These are phyloP conservation scores for Paramisgurnus dabryanus DNA, from an alignment of 2,113 vertebrate genomes.

Conservation along the genomic window DNA sequence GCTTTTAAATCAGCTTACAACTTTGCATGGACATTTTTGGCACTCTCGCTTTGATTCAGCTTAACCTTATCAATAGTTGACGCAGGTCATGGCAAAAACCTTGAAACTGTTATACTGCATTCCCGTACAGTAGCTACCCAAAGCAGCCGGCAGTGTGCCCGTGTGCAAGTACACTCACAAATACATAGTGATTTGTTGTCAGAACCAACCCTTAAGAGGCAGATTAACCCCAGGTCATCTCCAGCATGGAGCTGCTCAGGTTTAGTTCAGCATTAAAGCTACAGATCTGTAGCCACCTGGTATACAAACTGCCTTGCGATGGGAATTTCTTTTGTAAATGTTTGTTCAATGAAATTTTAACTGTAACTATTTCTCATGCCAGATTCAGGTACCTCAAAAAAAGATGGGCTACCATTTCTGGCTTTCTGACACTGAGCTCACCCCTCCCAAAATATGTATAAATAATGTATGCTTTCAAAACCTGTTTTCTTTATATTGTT, in stretches of 20 bases:
- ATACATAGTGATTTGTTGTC: conserved; percentile 51
- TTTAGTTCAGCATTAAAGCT: conserved; percentile 46
- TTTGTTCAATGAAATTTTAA: conserved; percentile 15
- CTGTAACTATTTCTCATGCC: conserved; percentile 9
- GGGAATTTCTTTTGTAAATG: conserved; percentile 2
- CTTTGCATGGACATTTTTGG: not conserved
- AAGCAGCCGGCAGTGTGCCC: conserved; percentile 42
- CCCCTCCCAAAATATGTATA: conserved; percentile 67
- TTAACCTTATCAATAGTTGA: conserved; percentile 58
- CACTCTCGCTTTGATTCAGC: not conserved
- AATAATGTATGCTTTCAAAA: conserved; percentile 73
- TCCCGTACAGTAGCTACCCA: conserved; percentile 35
- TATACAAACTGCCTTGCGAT: conserved; percentile 13
- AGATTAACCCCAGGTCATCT: conserved; percentile 74
- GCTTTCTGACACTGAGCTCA: conserved; percentile 60
- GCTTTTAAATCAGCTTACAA: not conserved
- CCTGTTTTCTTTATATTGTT: conserved; percentile 71
- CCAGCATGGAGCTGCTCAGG: conserved; percentile 64
- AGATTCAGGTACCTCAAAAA: conserved; percentile 43
- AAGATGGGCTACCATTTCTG: conserved; percentile 53
- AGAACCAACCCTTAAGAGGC: conserved; percentile 68
- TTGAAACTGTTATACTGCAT: conserved; percentile 56
- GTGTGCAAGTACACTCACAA: conserved; percentile 35
- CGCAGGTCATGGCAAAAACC: not conserved
- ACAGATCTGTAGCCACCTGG: conserved; percentile 26